phyloP scores from a whole-genome alignment of 2,113 vertebrate species.

The Phycodurus eques region DNA sequence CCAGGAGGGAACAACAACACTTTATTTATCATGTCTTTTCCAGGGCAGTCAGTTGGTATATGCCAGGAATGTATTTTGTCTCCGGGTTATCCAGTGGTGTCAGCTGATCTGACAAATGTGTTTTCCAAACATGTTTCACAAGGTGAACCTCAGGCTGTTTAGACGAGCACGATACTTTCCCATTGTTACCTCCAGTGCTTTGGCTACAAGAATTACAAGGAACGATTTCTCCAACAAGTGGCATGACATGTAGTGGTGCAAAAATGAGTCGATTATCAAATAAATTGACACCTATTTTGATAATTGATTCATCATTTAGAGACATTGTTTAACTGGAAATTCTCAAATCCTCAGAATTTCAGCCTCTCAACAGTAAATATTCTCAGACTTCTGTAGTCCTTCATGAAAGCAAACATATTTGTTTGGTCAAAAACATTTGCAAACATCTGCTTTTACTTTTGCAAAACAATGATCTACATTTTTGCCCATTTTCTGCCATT shows the following conservation, averaged over 20 bases:
- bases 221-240: neutral
- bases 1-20: conserved; percentile 7
- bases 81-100: conserved; percentile 25
- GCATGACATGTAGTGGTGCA: neutral
- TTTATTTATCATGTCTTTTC: conserved; percentile 42
- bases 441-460: no score
- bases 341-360: no score
- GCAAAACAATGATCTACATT: no score
- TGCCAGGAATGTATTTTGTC: conserved; percentile 53
- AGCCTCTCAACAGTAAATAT: no score
- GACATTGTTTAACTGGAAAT: no score
- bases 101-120: conserved; percentile 38
- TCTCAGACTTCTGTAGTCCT: no score
- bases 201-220: neutral
- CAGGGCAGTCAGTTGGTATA: conserved; percentile 39
- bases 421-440: no score
- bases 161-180: conserved; percentile 14
- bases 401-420: no score
- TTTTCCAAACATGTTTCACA: conserved; percentile 23
- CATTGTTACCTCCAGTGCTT: conserved; percentile 2
- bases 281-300: no score
- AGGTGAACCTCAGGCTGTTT: conserved; percentile 36
- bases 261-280: no score
- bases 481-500: no score
- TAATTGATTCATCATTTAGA: no score